These are phyloP conservation scores for Willisornis vidua DNA, from an alignment of 2,113 vertebrate genomes.

Conservation along the genomic window DNA sequence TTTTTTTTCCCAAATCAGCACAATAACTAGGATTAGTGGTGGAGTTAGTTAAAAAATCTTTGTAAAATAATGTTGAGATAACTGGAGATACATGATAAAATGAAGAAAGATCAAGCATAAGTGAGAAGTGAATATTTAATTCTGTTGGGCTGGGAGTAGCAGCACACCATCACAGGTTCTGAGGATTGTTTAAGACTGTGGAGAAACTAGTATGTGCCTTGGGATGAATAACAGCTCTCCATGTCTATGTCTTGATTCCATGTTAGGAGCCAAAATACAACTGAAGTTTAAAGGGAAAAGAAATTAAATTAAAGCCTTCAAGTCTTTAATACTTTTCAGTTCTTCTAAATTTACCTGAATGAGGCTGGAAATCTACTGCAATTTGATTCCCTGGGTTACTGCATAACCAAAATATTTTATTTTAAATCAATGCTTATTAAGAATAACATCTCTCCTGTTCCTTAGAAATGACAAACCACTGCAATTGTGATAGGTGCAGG, in stretches of 20 bases:
- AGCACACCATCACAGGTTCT: not conserved
- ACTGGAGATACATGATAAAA: not conserved
- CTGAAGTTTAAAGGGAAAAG: not conserved
- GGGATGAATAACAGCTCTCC: not conserved
- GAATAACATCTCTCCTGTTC: not conserved
- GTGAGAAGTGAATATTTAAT: not conserved
- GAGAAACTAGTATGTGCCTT: not conserved
- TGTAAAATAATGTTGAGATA: not conserved
- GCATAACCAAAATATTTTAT: not conserved
- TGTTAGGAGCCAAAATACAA: not conserved
- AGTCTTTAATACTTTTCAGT: not conserved
- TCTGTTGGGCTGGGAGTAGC: not conserved
- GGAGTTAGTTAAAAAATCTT: not conserved
- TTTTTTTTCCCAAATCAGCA: not conserved
- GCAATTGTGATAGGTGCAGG: accelerated
- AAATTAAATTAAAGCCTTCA: not conserved
- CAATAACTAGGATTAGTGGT: not conserved
- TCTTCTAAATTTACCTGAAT: not conserved
- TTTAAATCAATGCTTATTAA: not conserved
- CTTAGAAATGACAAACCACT: not conserved
- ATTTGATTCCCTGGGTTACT: not conserved
- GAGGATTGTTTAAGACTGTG: not conserved
- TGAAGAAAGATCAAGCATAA: not conserved
- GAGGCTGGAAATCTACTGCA: not conserved
- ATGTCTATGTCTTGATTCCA: not conserved